Percentiles rank a stretch among this genome's conserved stretches.
Evolutionary conservation across 2,797 vertebrate species (phyloP).

Genomic region (Sebastes umbrosus): DNA sequence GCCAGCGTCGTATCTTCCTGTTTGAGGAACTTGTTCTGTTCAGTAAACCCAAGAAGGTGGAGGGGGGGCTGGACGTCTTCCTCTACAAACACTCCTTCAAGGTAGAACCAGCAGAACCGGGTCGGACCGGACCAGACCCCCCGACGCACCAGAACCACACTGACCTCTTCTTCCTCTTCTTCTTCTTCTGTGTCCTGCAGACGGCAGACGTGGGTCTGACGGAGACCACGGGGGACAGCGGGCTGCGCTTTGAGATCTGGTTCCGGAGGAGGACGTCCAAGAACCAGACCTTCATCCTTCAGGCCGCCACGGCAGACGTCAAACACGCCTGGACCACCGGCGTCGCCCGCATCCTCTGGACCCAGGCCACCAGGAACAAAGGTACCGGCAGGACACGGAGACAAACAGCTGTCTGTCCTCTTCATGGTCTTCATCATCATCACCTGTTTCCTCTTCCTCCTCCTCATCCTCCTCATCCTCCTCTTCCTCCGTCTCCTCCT

Average conservation of each 20-base stretch:
- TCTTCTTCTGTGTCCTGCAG: conserved; percentile 66
- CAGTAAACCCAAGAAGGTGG: conserved; percentile 92
- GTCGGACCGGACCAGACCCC: no score
- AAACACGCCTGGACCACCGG: conserved; percentile 92
- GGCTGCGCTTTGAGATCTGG: conserved; percentile 95
- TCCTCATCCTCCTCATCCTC: no score
- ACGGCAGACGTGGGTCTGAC: conserved; percentile 96
- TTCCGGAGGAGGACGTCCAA: conserved; percentile 91
- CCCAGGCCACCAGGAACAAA: conserved; percentile 94
- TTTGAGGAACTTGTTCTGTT: conserved; percentile 96
- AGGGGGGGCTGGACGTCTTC: conserved; percentile 88
- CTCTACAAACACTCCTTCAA: conserved; percentile 97
- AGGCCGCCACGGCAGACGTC: conserved; percentile 82
- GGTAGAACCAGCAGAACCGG: conserved; percentile 68
- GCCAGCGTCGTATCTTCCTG: conserved; percentile 92
- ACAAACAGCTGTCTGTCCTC: not conserved
- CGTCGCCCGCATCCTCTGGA: conserved; percentile 93
- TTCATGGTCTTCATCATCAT: not conserved
- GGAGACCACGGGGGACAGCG: conserved; percentile 87
- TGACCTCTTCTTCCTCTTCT: not conserved
- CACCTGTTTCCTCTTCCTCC: not conserved
- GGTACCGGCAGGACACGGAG: conserved; percentile 60
- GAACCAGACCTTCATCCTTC: conserved; percentile 90
- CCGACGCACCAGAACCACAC: not conserved
- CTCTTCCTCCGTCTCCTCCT: not conserved